phyloP scores from a whole-genome alignment of 2,888 invertebrate species.

The Onthophagus sagittarius region DNA sequence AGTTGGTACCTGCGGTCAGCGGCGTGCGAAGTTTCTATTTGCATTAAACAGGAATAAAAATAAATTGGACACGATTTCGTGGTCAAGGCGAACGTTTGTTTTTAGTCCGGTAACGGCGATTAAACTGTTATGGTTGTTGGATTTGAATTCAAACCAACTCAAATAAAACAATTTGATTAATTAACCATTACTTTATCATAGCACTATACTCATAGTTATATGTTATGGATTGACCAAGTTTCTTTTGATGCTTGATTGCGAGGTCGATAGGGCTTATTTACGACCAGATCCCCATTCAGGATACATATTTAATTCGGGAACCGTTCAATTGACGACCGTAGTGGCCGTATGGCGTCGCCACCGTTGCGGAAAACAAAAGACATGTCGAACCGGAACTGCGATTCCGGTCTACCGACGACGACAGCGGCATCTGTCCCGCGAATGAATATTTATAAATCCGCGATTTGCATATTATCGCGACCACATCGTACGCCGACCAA shows the following conservation, averaged over 20 bases:
- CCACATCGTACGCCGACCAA: slow-evolving; percentile 6
- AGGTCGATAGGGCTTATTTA: slow-evolving; percentile 31
- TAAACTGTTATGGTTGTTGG: neutral
- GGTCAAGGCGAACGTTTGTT: slow-evolving; percentile 1
- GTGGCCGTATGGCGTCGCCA: slow-evolving; percentile 39
- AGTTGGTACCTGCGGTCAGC: neutral
- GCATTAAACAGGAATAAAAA: slow-evolving; percentile 8
- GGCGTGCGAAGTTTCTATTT: neutral
- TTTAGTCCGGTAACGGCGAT: neutral
- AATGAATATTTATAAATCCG: slow-evolving; percentile 41
- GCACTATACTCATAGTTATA: too few relatives aligned
- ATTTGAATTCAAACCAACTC: neutral
- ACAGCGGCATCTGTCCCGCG: slow-evolving; percentile 38
- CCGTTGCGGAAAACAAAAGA: slow-evolving; percentile 41
- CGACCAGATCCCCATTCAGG: slow-evolving; percentile 35
- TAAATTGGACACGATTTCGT: slow-evolving; percentile 12
- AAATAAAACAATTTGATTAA: neutral
- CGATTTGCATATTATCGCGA: slow-evolving; percentile 38
- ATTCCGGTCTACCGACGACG: slow-evolving; percentile 42
- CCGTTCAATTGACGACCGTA: slow-evolving; percentile 38
- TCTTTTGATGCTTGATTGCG: neutral
- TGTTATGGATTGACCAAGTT: too few relatives aligned
- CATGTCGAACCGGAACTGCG: slow-evolving; percentile 47
- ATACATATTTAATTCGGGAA: slow-evolving; percentile 42
- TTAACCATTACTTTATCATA: too few relatives aligned